A percentile compares a stretch with the other conserved stretches of the same genome.
Evolutionary conservation across 2,888 invertebrate species (phyloP).

Genomic region (Xestia sexstrigata): DNA sequence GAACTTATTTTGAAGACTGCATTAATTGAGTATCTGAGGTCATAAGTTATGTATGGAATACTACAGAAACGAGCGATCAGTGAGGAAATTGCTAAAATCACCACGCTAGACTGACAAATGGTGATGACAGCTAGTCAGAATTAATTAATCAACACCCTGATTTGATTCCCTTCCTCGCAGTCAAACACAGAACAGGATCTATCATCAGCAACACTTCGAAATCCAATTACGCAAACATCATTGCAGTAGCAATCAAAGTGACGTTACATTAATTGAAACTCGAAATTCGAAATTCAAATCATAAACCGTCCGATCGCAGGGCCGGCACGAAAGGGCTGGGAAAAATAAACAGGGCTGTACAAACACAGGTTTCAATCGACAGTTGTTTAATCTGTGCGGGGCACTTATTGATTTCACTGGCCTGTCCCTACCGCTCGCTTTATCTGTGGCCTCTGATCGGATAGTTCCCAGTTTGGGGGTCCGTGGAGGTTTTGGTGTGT

Average conservation of each 20-base stretch:
- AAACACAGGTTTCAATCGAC: constrained; percentile 63
- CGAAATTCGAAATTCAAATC: constrained; percentile 52
- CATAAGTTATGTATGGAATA: too few relatives aligned
- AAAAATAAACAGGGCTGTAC: constrained; percentile 63
- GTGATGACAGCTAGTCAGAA: background rate
- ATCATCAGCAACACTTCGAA: background rate
- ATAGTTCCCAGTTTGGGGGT: constrained; percentile 59
- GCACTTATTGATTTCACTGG: constrained; percentile 69
- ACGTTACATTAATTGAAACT: constrained; percentile 53
- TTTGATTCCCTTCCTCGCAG: background rate
- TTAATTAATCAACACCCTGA: background rate
- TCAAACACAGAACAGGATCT: constrained; percentile 1
- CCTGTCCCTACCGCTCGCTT: constrained; percentile 50
- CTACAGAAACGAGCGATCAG: background rate
- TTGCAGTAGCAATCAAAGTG: constrained; percentile 45
- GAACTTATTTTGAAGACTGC: too few relatives aligned
- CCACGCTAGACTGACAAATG: background rate
- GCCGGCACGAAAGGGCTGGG: constrained; percentile 54
- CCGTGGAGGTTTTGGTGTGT: background rate
- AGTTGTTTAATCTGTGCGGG: constrained; percentile 67
- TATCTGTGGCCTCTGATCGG: constrained; percentile 64
- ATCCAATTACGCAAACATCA: constrained; percentile 37
- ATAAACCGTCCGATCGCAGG: constrained; percentile 49
- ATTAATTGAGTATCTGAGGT: too few relatives aligned
- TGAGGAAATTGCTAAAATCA: background rate